Evolutionary conservation across 2,888 invertebrate genomes (phyloP), one percentile per base, ranked within the genome.

Genomic region (Erynnis tages): DNA sequence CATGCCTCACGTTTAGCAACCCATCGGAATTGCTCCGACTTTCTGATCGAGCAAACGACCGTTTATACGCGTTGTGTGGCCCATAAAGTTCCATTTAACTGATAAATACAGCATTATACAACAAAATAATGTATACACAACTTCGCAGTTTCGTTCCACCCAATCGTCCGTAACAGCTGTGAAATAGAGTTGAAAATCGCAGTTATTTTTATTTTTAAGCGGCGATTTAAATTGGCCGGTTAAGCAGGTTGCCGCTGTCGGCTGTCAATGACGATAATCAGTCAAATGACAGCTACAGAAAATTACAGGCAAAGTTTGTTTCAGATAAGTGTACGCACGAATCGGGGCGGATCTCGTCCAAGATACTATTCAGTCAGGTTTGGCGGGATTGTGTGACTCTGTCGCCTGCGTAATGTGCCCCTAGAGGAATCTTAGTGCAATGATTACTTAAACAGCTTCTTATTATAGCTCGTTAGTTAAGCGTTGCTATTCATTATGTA

Each of bases 191-290:
- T 13, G 11, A 45, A 29, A 44, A 40, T 40, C 0, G 40, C 21
- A 7, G 10, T 13, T n/a, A 5, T 1, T 4, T 3, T 6, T 32
- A 13, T 2, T 16, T 34, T 16, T 34, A 4, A 4, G 5, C 5
- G 5, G 2, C 19, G 38, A 30, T 11, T 21, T 21, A 16, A 37
- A 6, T 37, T 19, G 3, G 37, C 16, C 10, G 14, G n/a, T 21
- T 43, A 50, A 41, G 50, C 50, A 43, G 47, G 50, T 52, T 44
- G 50, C 27, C 34, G 32, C 29, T 13, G 37, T 37, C 25, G 37
- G 21, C 38, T 48, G 54, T 38, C 54, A 58, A 67, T 67, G 64
- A 65, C 59, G 66, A 68, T 71, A 71, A 71, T 71, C 71, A 66
- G 61, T 63, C 61, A 66, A 69, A 69, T 69, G 69, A 69, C 67